Evolutionary conservation across 2,113 vertebrate species (phyloP).

Genomic region (Stigmatopora nigra): DNA sequence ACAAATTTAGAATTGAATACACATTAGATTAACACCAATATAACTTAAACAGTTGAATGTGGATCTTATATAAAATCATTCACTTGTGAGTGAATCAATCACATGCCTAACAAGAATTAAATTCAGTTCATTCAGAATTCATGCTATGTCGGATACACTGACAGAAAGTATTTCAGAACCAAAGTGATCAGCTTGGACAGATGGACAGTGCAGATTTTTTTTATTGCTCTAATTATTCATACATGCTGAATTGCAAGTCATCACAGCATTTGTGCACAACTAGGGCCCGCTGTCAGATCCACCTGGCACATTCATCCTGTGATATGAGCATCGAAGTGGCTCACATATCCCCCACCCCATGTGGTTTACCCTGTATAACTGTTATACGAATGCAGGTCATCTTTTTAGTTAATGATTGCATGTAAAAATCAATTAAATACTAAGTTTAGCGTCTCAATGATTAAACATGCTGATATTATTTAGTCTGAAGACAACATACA

Average conservation of each 20-base stretch:
- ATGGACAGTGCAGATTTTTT: conserved; percentile 21
- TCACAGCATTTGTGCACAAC: conserved; percentile 63
- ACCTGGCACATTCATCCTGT: conserved; percentile 38
- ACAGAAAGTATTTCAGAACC: conserved; percentile 26
- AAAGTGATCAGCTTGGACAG: conserved; percentile 33
- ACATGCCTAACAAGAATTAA: no score
- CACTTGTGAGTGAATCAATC: no score
- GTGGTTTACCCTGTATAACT: conserved; percentile 14
- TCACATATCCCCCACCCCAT: conserved; percentile 52
- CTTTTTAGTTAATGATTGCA: not conserved
- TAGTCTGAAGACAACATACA: no score
- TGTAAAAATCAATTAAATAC: not conserved
- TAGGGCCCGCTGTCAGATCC: conserved; percentile 41
- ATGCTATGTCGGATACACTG: conserved; percentile 25
- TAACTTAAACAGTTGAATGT: no score
- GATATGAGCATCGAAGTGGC: conserved; percentile 42
- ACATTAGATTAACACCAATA: no score
- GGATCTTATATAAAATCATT: no score
- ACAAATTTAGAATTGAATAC: no score
- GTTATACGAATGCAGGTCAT: not conserved
- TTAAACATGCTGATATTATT: no score
- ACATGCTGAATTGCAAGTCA: conserved; percentile 56
- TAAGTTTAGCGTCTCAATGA: not conserved
- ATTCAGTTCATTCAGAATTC: no score
- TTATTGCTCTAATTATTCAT: conserved; percentile 21